Conservation (phyloP, 2,113 vertebrate genomes). For the Mionectes macconnelli region DNA sequence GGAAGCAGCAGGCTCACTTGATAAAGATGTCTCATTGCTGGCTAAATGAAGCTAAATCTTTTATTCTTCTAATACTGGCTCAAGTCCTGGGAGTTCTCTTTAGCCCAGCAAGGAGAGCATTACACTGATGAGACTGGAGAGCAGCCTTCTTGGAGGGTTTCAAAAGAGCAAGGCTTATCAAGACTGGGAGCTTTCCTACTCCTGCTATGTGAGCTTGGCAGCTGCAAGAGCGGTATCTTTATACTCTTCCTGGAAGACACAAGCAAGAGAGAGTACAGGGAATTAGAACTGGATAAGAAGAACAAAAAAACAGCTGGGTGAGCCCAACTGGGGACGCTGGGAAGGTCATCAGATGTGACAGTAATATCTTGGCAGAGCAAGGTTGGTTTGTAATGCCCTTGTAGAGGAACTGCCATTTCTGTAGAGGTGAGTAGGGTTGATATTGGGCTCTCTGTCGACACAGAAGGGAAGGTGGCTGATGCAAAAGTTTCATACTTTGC, state of each 20-base stretch:
- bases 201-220: neutral
- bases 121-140: neutral
- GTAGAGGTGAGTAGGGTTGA: neutral
- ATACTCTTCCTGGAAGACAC: slow-evolving; percentile 65
- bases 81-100: neutral
- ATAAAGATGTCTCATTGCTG: neutral
- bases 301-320: slow-evolving; percentile 57
- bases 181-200: neutral
- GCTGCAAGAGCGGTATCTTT: neutral
- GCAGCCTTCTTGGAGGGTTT: neutral
- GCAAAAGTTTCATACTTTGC: neutral
- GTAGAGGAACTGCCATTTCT: neutral
- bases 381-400: neutral
- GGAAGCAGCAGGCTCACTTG: neutral
- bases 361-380: rapidly evolving
- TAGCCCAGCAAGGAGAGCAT: neutral
- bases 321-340: neutral
- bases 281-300: slow-evolving; percentile 65
- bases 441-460: rapidly evolving
- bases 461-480: neutral
- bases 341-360: neutral
- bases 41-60: neutral
- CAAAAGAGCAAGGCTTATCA: neutral
- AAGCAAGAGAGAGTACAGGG: slow-evolving; percentile 63
- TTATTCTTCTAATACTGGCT: neutral